These are phyloP conservation scores for Gopherus evgoodei DNA, from an alignment of 2,113 vertebrate species.

Conservation along the genomic window DNA sequence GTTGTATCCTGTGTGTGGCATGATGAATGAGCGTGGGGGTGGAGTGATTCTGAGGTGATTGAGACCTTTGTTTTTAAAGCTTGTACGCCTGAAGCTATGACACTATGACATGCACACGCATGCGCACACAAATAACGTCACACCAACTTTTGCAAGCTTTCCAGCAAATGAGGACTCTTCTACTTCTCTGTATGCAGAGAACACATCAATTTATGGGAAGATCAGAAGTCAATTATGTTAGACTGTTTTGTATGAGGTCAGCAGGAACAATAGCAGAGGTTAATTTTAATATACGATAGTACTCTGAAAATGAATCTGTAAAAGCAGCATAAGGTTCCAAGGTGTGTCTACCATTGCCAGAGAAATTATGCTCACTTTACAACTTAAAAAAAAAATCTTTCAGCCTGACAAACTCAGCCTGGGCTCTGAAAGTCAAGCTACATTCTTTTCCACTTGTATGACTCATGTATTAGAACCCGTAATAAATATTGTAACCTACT, in stretches of 20 bases:
- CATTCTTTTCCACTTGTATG: background rate
- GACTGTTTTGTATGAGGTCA: constrained; percentile 2
- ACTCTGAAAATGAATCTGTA: background rate
- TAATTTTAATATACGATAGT: background rate
- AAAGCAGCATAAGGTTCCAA: background rate
- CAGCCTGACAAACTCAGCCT: background rate
- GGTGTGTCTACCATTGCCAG: background rate
- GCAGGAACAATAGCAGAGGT: background rate
- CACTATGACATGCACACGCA: background rate
- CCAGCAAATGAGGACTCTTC: background rate
- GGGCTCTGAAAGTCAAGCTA: background rate
- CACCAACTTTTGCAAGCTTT: background rate
- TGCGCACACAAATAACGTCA: background rate
- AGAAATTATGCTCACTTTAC: background rate
- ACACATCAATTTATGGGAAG: constrained; percentile 34
- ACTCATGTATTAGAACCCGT: background rate
- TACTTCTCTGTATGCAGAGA: background rate
- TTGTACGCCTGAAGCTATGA: background rate
- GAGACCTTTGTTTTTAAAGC: background rate
- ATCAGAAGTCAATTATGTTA: constrained; percentile 19
- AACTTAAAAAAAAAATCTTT: background rate
- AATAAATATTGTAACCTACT: background rate
- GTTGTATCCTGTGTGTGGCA: background rate
- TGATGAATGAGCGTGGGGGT: background rate
- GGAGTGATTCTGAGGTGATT: background rate